Evolutionary conservation across 1,140 invertebrate genomes (phyloP), one percentile per base, ranked within the genome.

Genomic region (Diuraphis noxia): DNA sequence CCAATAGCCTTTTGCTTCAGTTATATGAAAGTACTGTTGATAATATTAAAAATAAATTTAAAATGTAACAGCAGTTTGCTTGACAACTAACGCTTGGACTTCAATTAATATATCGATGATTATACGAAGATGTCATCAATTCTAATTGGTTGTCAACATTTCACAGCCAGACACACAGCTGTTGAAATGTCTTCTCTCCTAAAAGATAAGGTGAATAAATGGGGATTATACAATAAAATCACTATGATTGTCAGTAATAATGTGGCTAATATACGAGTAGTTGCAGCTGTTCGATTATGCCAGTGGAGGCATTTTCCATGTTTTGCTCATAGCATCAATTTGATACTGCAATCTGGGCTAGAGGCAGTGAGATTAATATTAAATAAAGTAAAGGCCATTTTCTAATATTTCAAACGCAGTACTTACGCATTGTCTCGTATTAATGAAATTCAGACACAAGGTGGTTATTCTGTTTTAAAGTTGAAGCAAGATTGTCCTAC

Each of bases 401-500:
- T 93, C 30, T 92, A 92, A 46, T 92, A 92, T 92, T 92, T 93
- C 36, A 93, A 93, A 87, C 92, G 92, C 30, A 93, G 92, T 92
- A 88, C 81, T 72, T 38, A 92, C 8, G 90, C 91, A 6, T 38
- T 52, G 23, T 46, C 40, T 13, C 92, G 92, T 92, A 81, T 93
- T 38, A 92, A 92, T 86, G 41, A 84, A 56, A 88, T 91, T 13
- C 91, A 92, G 82, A 41, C 92, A 89, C 93, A 93, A 72, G 88
- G 92, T 89, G 92, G 91, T 34, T 81, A 92, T 10, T 92, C 91
- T 21, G 38, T 52, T 34, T 85, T 93, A 34, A 94, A 94, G 90
- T 77, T 93, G 13, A 94, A 93, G 91, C 93, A 93, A 82, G 93
- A 94, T 38, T 93, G 93, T 21, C 13, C 77, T 2, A 93, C 93